A percentile compares a stretch with the other conserved stretches of the same genome.
These are phyloP conservation scores for Austrofundulus limnaeus DNA, from an alignment of 2,113 vertebrate species.

Conservation along the genomic window DNA sequence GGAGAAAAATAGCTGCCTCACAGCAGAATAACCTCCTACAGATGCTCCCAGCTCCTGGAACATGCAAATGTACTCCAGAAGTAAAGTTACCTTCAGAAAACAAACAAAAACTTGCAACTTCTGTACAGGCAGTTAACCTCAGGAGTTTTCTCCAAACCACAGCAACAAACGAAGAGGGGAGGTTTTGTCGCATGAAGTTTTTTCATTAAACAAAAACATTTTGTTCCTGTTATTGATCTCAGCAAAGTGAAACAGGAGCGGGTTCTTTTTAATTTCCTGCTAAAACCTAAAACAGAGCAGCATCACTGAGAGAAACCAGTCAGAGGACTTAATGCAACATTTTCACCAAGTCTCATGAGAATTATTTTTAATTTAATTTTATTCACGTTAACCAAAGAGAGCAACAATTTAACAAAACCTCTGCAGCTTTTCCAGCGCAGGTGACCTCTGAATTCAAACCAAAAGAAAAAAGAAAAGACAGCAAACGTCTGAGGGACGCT, in stretches of 20 bases:
- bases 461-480: too few relatives aligned
- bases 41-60: slow-evolving; percentile 12
- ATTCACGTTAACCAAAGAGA: too few relatives aligned
- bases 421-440: too few relatives aligned
- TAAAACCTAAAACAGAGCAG: slow-evolving; percentile 23
- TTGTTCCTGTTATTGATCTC: slow-evolving; percentile 30
- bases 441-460: too few relatives aligned
- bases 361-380: too few relatives aligned
- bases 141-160: slow-evolving; percentile 1
- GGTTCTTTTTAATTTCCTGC: slow-evolving; percentile 39
- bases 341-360: too few relatives aligned
- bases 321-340: too few relatives aligned
- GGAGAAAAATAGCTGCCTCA: slow-evolving; percentile 10
- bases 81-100: slow-evolving; percentile 7
- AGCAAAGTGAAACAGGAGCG: slow-evolving; percentile 3
- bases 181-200: slow-evolving; percentile 20
- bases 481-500: too few relatives aligned
- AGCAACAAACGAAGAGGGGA: slow-evolving; percentile 13
- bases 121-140: slow-evolving; percentile 24
- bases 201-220: slow-evolving; percentile 41
- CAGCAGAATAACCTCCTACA: slow-evolving; percentile 13
- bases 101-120: slow-evolving; percentile 2
- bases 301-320: slow-evolving; percentile 23
- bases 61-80: slow-evolving; percentile 7
- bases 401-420: too few relatives aligned